These are phyloP conservation scores for Halocaridina rubra DNA, from an alignment of 2,888 invertebrate genomes.

Conservation along the genomic window DNA sequence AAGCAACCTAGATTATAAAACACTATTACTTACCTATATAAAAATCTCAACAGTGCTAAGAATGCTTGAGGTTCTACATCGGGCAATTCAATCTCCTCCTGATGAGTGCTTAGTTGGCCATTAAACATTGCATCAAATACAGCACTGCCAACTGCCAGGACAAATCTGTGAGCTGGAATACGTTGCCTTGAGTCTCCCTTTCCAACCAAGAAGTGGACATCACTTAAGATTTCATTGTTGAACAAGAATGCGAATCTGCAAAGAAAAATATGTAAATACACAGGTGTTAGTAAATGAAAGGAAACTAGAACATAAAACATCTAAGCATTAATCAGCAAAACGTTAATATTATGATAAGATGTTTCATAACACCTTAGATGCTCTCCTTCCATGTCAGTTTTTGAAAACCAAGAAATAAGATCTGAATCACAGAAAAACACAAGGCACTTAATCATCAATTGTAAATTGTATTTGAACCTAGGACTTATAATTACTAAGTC, in stretches of 20 bases:
- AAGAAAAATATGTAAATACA: background rate
- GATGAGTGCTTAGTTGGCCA: conserved; percentile 74
- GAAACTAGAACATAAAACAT: background rate
- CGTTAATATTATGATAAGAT: background rate
- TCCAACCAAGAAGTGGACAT: conserved; percentile 84
- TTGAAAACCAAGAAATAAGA: no score
- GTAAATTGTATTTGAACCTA: no score
- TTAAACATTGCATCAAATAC: conserved; percentile 91
- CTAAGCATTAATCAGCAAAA: background rate
- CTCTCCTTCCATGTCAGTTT: no score
- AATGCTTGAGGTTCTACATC: conserved; percentile 88
- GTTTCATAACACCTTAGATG: no score
- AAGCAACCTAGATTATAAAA: no score
- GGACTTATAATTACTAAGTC: no score
- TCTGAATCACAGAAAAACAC: background rate
- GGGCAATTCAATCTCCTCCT: conserved; percentile 81
- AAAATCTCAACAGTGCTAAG: conserved; percentile 76
- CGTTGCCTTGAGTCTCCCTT: conserved; percentile 75
- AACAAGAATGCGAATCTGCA: conserved; percentile 75
- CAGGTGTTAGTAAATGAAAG: background rate
- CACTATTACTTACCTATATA: conserved; percentile 66
- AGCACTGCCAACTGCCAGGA: conserved; percentile 83
- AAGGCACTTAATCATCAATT: background rate
- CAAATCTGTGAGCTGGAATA: conserved; percentile 83
- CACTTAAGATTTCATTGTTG: conserved; percentile 77